phyloP scores from a whole-genome alignment of 2,797 vertebrate species.

The Scomberomorus guttatus region DNA sequence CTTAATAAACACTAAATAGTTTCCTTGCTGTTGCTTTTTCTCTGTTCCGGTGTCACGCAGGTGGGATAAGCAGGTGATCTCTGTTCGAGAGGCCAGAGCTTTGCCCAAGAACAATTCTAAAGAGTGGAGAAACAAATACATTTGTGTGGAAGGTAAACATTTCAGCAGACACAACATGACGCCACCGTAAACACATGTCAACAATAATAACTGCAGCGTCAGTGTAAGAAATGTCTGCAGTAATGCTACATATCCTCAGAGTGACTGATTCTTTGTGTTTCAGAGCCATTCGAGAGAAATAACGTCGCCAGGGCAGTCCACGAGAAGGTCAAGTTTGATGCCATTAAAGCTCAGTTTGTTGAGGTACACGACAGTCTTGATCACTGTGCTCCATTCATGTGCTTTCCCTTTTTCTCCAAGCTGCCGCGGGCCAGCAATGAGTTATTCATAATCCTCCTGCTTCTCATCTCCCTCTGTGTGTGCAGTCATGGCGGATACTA shows the following conservation, averaged over 20 bases:
- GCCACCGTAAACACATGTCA: no score
- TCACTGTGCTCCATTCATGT: background rate
- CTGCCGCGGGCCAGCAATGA: background rate
- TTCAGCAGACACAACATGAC: background rate
- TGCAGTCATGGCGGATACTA: conserved; percentile 89
- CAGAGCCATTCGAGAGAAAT: conserved; percentile 96
- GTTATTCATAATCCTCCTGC: conserved; percentile 44
- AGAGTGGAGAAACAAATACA: conserved; percentile 95
- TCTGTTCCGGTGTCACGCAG: conserved; percentile 74
- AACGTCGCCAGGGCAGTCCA: conserved; percentile 97
- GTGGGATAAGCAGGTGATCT: conserved; percentile 93
- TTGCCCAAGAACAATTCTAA: conserved; percentile 86
- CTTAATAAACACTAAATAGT: background rate
- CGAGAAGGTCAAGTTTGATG: conserved; percentile 92
- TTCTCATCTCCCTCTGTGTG: conserved; percentile 58
- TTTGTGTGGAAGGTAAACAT: conserved; percentile 95
- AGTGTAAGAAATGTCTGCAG: background rate
- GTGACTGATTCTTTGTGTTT: conserved; percentile 68
- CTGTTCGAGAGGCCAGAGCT: conserved; percentile 92
- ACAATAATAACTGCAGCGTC: background rate
- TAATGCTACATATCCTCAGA: background rate
- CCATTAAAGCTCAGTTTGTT: conserved; percentile 88
- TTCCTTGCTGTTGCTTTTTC: background rate
- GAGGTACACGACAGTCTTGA: conserved; percentile 82
- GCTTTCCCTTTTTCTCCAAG: conserved; percentile 14